These are phyloP conservation scores for Sinocyclocheilus grahami DNA, from an alignment of 2,113 vertebrate species.

Conservation along the genomic window DNA sequence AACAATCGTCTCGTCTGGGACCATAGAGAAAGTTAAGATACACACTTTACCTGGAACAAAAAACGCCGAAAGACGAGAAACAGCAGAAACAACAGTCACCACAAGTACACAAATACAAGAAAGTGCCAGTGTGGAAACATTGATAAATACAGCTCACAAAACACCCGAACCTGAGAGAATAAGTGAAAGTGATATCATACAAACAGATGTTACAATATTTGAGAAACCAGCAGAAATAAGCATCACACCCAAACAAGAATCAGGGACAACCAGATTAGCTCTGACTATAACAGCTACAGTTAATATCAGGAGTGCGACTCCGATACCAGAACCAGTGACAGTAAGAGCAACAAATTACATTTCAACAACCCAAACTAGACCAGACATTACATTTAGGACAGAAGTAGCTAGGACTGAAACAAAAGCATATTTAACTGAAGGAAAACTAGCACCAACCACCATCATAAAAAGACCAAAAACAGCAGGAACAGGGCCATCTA, in stretches of 20 bases:
- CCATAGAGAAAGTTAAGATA: not conserved
- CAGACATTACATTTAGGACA: not conserved
- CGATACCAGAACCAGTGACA: not conserved
- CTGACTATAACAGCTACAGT: not conserved
- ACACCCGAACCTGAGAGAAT: not conserved
- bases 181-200: not conserved
- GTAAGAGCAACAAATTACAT: not conserved
- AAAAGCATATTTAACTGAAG: conserved; percentile 10
- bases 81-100: not conserved
- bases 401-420: not conserved
- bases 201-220: not conserved
- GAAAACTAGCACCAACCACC: not conserved
- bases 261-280: not conserved
- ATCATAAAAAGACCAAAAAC: not conserved
- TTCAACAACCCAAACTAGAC: not conserved
- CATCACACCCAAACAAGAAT: not conserved
- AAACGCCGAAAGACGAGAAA: not conserved
- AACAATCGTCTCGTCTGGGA: not conserved
- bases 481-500: not conserved
- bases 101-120: not conserved
- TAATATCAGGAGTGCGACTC: not conserved
- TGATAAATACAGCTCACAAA: not conserved
- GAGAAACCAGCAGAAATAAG: not conserved
- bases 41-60: conserved; percentile 4
- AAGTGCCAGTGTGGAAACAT: not conserved